Evolutionary conservation across 2,797 vertebrate genomes (phyloP).

Genomic region (Pangasius mekongensis): DNA sequence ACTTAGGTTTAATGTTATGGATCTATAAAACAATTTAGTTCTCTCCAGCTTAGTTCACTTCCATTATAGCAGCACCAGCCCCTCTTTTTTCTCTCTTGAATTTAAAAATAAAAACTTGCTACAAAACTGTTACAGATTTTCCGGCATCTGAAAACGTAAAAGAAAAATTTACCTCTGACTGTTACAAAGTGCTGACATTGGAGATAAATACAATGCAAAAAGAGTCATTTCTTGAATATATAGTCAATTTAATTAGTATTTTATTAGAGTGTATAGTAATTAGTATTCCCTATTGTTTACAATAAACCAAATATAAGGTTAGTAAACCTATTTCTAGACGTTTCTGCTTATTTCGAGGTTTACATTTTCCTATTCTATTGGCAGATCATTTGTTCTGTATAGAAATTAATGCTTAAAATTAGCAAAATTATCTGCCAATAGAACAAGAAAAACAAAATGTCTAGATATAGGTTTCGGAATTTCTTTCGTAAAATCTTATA

Average conservation of each 20-base stretch:
- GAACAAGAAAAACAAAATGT: neutral
- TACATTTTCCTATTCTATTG: neutral
- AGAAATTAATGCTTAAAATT: neutral
- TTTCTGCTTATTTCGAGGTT: neutral
- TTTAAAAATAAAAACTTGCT: neutral
- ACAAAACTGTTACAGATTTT: too few species aligned
- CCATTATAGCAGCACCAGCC: neutral
- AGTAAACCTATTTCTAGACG: neutral
- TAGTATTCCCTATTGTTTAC: neutral
- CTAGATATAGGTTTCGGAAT: neutral
- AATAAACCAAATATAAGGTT: neutral
- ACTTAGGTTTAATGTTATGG: neutral
- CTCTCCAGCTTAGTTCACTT: neutral
- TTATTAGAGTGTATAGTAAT: neutral
- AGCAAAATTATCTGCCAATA: neutral
- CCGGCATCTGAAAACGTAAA: neutral
- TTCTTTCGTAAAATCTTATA: too few species aligned
- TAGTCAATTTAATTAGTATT: neutral
- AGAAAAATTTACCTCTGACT: neutral
- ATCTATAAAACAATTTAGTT: neutral
- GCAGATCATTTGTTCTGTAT: neutral
- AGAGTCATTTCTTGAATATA: neutral
- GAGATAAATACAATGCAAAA: neutral
- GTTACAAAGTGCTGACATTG: neutral
- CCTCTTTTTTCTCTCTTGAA: neutral